phyloP scores from a whole-genome alignment of 2,888 invertebrate species.

The Cerceris ruficornis region DNA sequence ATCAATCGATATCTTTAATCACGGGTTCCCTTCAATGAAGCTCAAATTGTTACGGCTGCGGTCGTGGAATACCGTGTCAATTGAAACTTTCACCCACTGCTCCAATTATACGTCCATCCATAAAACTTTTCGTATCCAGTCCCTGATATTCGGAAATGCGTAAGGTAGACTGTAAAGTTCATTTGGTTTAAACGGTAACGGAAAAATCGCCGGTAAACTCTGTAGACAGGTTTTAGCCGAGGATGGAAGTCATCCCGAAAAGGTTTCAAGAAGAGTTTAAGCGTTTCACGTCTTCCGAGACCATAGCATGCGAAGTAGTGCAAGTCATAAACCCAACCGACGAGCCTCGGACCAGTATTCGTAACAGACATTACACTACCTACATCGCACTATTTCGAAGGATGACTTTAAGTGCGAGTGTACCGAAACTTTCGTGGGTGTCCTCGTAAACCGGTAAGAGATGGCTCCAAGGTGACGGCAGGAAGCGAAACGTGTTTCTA shows the following conservation, averaged over 20 bases:
- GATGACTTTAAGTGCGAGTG: slow-evolving; percentile 67
- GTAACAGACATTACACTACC: slow-evolving; percentile 63
- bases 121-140: not conserved
- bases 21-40: slow-evolving; percentile 47
- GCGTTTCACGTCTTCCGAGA: slow-evolving; percentile 53
- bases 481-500: slow-evolving; percentile 64
- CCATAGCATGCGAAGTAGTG: slow-evolving; percentile 50
- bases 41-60: slow-evolving; percentile 16
- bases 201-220: slow-evolving; percentile 1
- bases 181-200: slow-evolving; percentile 1
- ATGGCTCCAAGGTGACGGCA: slow-evolving; percentile 67
- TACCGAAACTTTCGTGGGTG: slow-evolving; percentile 60
- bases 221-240: not conserved
- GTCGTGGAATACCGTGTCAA: not conserved
- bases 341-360: slow-evolving; percentile 43
- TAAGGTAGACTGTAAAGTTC: not conserved
- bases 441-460: slow-evolving; percentile 68
- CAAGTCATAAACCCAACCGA: slow-evolving; percentile 59
- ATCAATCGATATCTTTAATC: slow-evolving; percentile 70
- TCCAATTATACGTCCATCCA: not conserved
- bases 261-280: slow-evolving; percentile 55
- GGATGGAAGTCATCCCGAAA: slow-evolving; percentile 37
- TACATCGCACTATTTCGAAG: slow-evolving; percentile 63
- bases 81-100: not conserved
- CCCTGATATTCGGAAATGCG: not conserved